Conservation (phyloP, 2,113 vertebrate genomes). For the Xenus cinereus region DNA sequence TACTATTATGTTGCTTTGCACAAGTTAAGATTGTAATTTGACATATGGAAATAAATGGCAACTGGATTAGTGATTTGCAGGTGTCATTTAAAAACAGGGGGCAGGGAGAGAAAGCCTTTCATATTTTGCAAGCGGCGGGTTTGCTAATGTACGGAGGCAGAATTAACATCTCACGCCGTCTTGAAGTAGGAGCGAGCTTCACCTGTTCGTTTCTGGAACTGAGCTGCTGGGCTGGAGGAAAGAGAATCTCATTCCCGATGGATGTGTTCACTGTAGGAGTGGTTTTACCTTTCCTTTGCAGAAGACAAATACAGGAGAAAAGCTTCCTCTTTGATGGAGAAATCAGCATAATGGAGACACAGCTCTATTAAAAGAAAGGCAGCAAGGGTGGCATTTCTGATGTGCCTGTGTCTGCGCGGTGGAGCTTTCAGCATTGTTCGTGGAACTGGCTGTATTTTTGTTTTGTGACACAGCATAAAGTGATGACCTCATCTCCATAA, state of each 20-base stretch:
- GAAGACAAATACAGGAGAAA: neutral
- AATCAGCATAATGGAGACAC: constrained; percentile 3
- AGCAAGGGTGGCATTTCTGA: neutral
- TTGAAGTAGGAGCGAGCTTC: neutral
- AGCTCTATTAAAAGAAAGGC: neutral
- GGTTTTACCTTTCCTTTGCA: neutral
- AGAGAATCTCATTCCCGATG: neutral
- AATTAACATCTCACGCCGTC: neutral
- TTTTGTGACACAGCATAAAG: neutral
- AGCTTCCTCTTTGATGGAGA: neutral
- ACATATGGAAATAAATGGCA: constrained; percentile 59
- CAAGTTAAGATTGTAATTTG: constrained; percentile 65
- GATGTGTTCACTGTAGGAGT: neutral
- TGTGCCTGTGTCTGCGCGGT: neutral
- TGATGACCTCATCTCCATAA: neutral
- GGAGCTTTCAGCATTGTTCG: neutral
- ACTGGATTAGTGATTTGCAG: constrained; percentile 59
- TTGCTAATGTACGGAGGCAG: neutral
- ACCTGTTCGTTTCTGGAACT: neutral
- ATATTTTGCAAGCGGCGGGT: neutral
- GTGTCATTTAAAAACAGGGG: constrained; percentile 37
- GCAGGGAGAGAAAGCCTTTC: constrained; percentile 38
- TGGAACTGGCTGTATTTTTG: neutral
- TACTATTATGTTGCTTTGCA: constrained; percentile 60
- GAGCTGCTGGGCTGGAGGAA: neutral